Conservation (phyloP, 2,888 invertebrate genomes). For the Diogma glabrata region DNA sequence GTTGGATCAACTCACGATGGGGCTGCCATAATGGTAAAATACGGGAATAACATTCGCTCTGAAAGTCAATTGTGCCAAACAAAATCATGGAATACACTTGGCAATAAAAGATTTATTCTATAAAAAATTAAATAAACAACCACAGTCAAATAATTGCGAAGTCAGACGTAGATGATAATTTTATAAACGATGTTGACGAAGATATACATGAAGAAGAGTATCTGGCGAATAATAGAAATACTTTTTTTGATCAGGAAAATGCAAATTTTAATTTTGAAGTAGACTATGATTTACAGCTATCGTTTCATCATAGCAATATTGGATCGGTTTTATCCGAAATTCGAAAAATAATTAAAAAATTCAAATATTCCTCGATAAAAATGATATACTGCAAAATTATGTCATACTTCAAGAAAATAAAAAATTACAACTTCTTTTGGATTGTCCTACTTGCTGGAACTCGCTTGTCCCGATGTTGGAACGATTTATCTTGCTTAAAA, state of each 20-base stretch:
- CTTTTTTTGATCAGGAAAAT: background rate
- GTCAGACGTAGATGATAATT: background rate
- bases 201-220: background rate
- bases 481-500: background rate
- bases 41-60: background rate
- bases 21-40: background rate
- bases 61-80: background rate
- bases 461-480: background rate
- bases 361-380: background rate
- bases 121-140: background rate
- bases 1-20: background rate
- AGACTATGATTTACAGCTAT: background rate
- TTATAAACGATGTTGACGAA: background rate
- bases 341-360: background rate
- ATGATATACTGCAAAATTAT: background rate
- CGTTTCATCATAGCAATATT: background rate
- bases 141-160: background rate
- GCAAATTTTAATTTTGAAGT: background rate
- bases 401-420: background rate
- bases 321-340: background rate
- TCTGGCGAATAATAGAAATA: background rate
- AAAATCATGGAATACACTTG: background rate
- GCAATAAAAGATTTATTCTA: constrained; percentile 1
- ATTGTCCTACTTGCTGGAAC: background rate
- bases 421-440: background rate